A percentile compares a stretch with the other conserved stretches of the same genome.
These are phyloP conservation scores for Tretioscincus oriximinensis DNA, from an alignment of 2,113 vertebrate genomes.

Conservation along the genomic window DNA sequence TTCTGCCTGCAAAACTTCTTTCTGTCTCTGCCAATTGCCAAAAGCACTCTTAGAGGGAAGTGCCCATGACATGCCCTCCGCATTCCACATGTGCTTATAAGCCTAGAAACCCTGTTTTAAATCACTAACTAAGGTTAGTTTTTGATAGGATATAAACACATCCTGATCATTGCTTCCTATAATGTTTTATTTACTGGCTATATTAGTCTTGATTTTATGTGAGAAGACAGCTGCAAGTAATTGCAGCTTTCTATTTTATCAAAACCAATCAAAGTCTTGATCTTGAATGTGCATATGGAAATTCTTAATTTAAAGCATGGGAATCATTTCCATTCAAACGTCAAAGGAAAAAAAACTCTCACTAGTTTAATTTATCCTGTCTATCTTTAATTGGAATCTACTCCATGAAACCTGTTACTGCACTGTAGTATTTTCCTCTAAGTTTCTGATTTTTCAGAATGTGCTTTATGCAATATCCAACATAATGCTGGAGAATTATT, in stretches of 20 bases:
- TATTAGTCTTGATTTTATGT: constrained; percentile 19
- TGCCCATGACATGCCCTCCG: no score
- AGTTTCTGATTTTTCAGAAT: background rate
- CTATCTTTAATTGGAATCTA: background rate
- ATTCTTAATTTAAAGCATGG: background rate
- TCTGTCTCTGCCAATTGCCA: no score
- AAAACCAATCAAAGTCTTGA: constrained; percentile 6
- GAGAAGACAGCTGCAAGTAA: constrained; percentile 14
- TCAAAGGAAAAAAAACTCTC: constrained; percentile 5
- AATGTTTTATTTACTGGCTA: constrained; percentile 11
- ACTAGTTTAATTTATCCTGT: background rate
- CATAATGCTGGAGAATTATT: background rate
- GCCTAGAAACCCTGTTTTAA: background rate
- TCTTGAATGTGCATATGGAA: background rate
- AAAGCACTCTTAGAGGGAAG: no score
- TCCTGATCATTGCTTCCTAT: background rate
- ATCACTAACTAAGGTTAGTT: constrained; percentile 8
- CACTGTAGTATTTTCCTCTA: background rate
- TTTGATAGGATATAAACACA: constrained; percentile 20
- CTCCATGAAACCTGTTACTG: background rate
- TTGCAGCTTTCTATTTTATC: constrained; percentile 23
- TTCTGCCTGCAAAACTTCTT: no score
- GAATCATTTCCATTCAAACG: background rate
- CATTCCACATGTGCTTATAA: constrained; percentile 3
- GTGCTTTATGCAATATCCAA: background rate